These are phyloP conservation scores for Eurytoma californica DNA, from an alignment of 2,888 invertebrate genomes.

Conservation along the genomic window DNA sequence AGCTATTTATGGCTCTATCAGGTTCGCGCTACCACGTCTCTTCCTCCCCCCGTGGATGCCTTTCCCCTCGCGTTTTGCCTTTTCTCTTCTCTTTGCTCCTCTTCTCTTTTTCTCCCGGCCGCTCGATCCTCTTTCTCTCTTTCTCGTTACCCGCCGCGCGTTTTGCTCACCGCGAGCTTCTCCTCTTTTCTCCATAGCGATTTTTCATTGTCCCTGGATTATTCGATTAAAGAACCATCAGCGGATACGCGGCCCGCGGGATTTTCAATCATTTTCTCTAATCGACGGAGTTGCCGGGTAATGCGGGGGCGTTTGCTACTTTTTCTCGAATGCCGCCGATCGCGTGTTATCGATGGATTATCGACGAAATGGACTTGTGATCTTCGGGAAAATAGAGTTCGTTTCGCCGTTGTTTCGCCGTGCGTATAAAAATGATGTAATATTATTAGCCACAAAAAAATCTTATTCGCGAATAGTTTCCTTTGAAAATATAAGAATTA, in stretches of 20 bases:
- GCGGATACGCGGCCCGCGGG: constrained; percentile 22
- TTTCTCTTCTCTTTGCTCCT: constrained; percentile 13
- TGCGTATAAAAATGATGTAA: no score
- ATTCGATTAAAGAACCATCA: constrained; percentile 48
- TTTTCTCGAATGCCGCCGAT: not conserved
- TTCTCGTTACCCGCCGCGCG: constrained; percentile 5
- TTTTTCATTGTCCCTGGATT: constrained; percentile 48
- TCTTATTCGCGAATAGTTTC: no score
- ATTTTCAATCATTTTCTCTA: constrained; percentile 48
- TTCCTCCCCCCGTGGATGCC: constrained; percentile 23
- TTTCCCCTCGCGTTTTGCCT: constrained; percentile 5
- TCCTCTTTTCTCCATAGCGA: constrained; percentile 35
- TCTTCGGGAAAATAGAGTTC: no score
- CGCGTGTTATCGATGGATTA: no score
- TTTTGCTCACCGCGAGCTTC: constrained; percentile 14
- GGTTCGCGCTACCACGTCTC: constrained; percentile 61
- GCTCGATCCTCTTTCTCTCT: constrained; percentile 10
- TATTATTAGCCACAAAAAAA: no score
- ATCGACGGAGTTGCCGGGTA: constrained; percentile 5
- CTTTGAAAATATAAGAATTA: no score
- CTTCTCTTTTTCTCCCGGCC: not conserved
- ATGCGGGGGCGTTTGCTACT: constrained; percentile 31
- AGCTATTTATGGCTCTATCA: constrained; percentile 73
- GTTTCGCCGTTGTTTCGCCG: no score
- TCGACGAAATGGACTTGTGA: no score